phyloP scores from a whole-genome alignment of 2,888 invertebrate species.

The Blastobasis lacticolella region DNA sequence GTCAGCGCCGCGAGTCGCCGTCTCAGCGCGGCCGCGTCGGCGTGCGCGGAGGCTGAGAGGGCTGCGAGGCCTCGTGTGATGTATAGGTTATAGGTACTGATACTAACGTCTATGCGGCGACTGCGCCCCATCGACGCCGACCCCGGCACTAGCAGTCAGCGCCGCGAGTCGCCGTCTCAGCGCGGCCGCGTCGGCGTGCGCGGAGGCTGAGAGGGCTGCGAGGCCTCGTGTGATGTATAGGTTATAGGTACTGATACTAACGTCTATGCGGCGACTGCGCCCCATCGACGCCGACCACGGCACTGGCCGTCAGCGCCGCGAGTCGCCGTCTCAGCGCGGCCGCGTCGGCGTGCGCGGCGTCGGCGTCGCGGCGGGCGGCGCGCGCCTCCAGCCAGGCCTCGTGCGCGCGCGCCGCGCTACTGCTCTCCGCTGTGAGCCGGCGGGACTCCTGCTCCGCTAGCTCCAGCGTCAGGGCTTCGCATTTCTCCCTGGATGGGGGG shows the following conservation, averaged over 20 bases:
- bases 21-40: conserved; percentile 50
- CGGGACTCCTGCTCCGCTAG: conserved; percentile 87
- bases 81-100: too few species aligned
- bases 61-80: too few species aligned
- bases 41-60: conserved; percentile 81
- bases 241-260: too few species aligned
- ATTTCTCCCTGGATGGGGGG: conserved; percentile 68
- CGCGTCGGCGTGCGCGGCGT: conserved; percentile 76
- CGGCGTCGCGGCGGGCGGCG: conserved; percentile 86
- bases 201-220: too few species aligned
- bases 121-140: too few species aligned
- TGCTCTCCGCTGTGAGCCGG: conserved; percentile 80
- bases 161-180: conserved; percentile 25
- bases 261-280: conserved; percentile 40
- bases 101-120: too few species aligned
- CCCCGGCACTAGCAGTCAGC: too few species aligned
- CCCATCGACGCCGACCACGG: conserved; percentile 29
- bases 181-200: conserved; percentile 51
- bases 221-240: too few species aligned
- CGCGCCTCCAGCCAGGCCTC: conserved; percentile 89
- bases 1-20: conserved; percentile 44
- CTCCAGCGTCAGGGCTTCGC: conserved; percentile 84
- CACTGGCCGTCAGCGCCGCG: conserved; percentile 27
- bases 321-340: conserved; percentile 50
- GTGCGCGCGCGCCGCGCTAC: conserved; percentile 88